A percentile compares a stretch with the other conserved stretches of the same genome.
These are phyloP conservation scores for Notamacropus eugenii DNA, from an alignment of 2,797 vertebrate species.

Conservation along the genomic window DNA sequence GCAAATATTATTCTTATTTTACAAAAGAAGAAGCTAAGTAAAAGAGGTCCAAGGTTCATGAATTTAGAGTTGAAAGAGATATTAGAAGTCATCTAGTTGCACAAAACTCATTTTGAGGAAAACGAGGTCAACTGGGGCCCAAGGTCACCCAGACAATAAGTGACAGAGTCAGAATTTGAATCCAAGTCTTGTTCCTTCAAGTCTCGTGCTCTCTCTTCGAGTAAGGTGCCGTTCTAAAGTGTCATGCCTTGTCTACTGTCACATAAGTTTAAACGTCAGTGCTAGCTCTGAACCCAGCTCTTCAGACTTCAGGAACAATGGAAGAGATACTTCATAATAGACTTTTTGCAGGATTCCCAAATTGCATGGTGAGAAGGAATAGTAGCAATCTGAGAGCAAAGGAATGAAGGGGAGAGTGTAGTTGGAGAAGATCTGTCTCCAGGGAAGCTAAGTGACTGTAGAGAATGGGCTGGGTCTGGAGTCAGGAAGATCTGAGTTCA, in stretches of 20 bases:
- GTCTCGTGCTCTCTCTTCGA: neutral
- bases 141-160: neutral
- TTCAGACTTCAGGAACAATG: neutral
- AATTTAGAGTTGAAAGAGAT: neutral
- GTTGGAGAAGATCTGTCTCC: no score
- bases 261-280: neutral
- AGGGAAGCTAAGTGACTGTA: no score
- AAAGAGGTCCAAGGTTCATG: neutral
- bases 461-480: no score
- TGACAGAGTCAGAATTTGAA: neutral
- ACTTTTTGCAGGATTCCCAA: neutral
- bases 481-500: no score
- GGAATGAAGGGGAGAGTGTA: neutral
- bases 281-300: no score
- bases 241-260: neutral
- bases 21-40: neutral
- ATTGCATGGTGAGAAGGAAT: neutral
- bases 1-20: no score
- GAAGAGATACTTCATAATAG: neutral
- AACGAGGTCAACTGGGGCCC: neutral
- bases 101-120: neutral
- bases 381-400: neutral
- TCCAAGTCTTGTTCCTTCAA: neutral
- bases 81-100: neutral
- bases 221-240: neutral